Evolutionary conservation across 2,888 invertebrate genomes (phyloP), one percentile per base, ranked within the genome.

Genomic region (Allophyes oxyacanthae): DNA sequence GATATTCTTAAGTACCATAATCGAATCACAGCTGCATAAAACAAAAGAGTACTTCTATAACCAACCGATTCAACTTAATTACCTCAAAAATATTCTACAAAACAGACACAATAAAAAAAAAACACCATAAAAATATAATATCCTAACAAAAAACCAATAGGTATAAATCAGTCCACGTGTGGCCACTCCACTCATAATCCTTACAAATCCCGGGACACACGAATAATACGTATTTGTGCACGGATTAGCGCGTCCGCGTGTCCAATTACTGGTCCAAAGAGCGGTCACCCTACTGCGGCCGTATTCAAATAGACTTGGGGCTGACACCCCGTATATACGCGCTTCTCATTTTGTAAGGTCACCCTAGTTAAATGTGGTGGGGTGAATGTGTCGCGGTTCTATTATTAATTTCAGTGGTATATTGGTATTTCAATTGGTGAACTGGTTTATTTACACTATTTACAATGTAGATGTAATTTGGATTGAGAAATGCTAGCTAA

Each of bases 181-280:
- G 44, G 46, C 46, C 60, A 67, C 67, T 71, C 53, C 11, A 70
- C 8, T 38, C 30, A 33, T 70, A 66, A 66, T 70, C 66, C 40
- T 30, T 10, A 36, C 43, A 43, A 61, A 60, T 33, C 59, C 63
- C 50, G 43, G 34, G 37, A 48, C 49, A 53, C 28, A 57, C 70
- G 77, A 77, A 77, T 77, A 78, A 78, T 68, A 55, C 54, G 26
- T 82, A 82, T 85, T 81, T 86, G 87, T 67, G 50, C 58, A 71
- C 58, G 79, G 84, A 82, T 85, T 85, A 84, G 74, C 82, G 72
- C 70, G 45, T 73, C 75, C 79, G 78, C 41, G 41, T 72, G 76
- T 69, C 72, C 79, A 81, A 84, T 83, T 78, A 77, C 63, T 68
- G 71, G 69, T 60, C 53, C 76, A 72, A 72, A 65, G 67, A 37